A percentile compares a stretch with the other conserved stretches of the same genome.
phyloP scores from a whole-genome alignment of 2,113 vertebrate genomes.

The Neolamprologus sp. region DNA sequence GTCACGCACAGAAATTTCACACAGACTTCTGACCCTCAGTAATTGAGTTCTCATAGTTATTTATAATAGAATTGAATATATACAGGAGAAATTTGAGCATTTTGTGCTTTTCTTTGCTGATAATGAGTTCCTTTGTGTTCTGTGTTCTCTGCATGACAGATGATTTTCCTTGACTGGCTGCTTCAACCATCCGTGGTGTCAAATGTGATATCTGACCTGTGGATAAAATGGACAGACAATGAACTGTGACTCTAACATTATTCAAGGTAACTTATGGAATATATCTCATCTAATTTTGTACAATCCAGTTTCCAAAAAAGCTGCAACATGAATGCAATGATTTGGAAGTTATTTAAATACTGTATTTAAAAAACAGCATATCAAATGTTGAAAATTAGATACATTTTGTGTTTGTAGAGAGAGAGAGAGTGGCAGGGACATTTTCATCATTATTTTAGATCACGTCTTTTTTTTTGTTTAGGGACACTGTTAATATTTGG shows the following conservation, averaged over 20 bases:
- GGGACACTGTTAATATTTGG: background rate
- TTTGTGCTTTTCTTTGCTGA: background rate
- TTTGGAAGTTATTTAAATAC: background rate
- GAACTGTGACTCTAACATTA: background rate
- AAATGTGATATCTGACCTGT: constrained; percentile 51
- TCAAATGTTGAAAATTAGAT: background rate
- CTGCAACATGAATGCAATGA: background rate
- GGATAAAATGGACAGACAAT: background rate
- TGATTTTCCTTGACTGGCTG: background rate
- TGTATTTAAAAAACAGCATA: background rate
- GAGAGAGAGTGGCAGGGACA: background rate
- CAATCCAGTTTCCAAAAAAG: background rate
- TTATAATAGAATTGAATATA: background rate
- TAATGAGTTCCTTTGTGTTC: constrained; percentile 21
- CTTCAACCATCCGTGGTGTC: constrained; percentile 8
- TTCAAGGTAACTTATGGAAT: background rate
- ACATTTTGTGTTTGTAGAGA: background rate
- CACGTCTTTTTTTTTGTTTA: background rate
- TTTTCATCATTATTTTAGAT: background rate
- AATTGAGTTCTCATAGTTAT: background rate
- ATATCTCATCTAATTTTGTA: background rate
- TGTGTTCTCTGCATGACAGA: background rate
- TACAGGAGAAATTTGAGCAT: background rate
- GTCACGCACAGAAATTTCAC: background rate
- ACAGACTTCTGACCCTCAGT: background rate